phyloP scores from a whole-genome alignment of 2,888 invertebrate species.

The Pharmacophagus antenor region DNA sequence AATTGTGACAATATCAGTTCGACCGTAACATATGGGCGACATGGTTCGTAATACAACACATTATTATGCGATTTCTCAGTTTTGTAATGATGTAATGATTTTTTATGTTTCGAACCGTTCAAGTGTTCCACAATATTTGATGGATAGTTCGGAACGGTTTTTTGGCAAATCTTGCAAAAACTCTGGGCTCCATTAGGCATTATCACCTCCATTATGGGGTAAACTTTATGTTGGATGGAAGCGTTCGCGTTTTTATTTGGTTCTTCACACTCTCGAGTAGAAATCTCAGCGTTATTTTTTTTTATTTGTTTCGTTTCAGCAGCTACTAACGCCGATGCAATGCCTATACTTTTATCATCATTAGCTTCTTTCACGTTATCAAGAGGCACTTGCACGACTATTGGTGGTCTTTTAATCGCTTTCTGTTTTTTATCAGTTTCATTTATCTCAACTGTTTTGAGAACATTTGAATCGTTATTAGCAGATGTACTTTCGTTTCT shows the following conservation, averaged over 20 bases:
- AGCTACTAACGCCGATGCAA: neutral
- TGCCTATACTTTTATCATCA: neutral
- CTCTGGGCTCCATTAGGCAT: no score
- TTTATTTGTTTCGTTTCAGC: neutral
- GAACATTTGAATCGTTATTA: neutral
- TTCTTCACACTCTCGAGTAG: neutral
- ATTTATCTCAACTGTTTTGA: neutral
- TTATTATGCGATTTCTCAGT: no score
- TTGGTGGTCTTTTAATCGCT: neutral
- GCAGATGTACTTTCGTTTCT: neutral
- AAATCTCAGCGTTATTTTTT: neutral
- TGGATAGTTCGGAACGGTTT: neutral
- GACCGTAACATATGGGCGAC: neutral
- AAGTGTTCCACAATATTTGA: neutral
- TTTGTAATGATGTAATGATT: no score
- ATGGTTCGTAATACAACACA: neutral
- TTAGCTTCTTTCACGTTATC: neutral
- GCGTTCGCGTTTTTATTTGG: neutral
- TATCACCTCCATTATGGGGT: neutral
- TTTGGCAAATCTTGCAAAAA: neutral
- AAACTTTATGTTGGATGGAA: neutral
- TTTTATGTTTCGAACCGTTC: neutral
- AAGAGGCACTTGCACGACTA: neutral
- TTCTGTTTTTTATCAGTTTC: neutral
- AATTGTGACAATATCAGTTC: neutral